phyloP scores from a whole-genome alignment of 2,888 invertebrate species.

The Gymnosoma rotundatum region DNA sequence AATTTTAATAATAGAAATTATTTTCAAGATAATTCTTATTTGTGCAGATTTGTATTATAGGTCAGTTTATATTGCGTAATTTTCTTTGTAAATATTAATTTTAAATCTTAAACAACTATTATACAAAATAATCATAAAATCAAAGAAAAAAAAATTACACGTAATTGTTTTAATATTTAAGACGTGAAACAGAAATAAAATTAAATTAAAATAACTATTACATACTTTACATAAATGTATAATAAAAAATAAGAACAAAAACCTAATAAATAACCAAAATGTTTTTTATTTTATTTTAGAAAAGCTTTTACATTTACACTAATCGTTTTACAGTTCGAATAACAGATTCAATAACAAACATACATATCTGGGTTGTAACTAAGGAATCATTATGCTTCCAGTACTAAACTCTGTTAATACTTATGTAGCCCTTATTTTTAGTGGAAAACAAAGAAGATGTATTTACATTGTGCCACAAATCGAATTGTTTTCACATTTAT shows the following conservation, averaged over 20 bases:
- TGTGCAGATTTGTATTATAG: conserved; percentile 5
- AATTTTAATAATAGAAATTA: conserved; percentile 3
- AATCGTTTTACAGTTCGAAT: no score
- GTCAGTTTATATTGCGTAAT: conserved; percentile 44
- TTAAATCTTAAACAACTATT: conserved; percentile 45
- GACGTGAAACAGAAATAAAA: conserved; percentile 31
- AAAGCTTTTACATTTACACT: no score
- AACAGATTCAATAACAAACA: no score
- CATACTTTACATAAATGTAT: conserved; percentile 65
- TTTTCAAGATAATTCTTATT: background rate
- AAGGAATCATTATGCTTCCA: no score
- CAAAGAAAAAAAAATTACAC: conserved; percentile 16
- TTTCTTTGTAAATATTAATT: conserved; percentile 66
- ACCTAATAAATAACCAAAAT: conserved; percentile 45
- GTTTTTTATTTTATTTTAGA: background rate
- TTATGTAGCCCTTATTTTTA: no score
- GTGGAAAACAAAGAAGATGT: no score
- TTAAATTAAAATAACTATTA: conserved; percentile 42
- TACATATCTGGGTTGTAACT: no score
- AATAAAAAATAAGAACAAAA: conserved; percentile 56
- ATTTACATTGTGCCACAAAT: no score
- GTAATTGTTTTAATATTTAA: conserved; percentile 64
- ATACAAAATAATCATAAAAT: conserved; percentile 44
- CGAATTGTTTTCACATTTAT: no score
- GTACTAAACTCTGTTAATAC: no score